Conservation (phyloP, 2,888 invertebrate genomes). For the Acronicta aceris region DNA sequence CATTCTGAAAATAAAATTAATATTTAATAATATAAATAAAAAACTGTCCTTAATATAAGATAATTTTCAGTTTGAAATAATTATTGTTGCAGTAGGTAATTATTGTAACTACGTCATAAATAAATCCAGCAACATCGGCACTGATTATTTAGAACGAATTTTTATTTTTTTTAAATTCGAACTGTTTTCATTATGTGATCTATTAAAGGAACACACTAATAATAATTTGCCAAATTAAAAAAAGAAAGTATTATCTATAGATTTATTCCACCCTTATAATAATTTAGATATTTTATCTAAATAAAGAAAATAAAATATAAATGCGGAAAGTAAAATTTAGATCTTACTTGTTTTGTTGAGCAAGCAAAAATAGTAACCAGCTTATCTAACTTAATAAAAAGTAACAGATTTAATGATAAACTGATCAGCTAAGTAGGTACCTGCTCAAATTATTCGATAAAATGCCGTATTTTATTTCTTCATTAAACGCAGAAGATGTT, state of each 20-base stretch:
- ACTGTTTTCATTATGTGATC: constrained; percentile 15
- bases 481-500: constrained; percentile 30
- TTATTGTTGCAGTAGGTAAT: constrained; percentile 29
- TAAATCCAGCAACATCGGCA: constrained; percentile 27
- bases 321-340: no score
- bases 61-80: constrained; percentile 25
- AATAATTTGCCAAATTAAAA: neutral
- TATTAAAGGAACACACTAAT: neutral
- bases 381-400: no score
- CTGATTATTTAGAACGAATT: constrained; percentile 28
- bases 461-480: constrained; percentile 7
- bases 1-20: neutral
- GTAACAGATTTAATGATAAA: no score
- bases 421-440: no score
- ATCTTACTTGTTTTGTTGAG: no score
- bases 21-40: constrained; percentile 23
- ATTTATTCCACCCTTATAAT: no score
- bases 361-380: no score
- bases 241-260: no score
- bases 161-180: constrained; percentile 16
- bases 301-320: no score
- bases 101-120: constrained; percentile 38
- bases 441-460: neutral
- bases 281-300: no score
- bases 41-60: constrained; percentile 16